These are phyloP conservation scores for Botia almorhae DNA, from an alignment of 2,797 vertebrate species.

Conservation along the genomic window DNA sequence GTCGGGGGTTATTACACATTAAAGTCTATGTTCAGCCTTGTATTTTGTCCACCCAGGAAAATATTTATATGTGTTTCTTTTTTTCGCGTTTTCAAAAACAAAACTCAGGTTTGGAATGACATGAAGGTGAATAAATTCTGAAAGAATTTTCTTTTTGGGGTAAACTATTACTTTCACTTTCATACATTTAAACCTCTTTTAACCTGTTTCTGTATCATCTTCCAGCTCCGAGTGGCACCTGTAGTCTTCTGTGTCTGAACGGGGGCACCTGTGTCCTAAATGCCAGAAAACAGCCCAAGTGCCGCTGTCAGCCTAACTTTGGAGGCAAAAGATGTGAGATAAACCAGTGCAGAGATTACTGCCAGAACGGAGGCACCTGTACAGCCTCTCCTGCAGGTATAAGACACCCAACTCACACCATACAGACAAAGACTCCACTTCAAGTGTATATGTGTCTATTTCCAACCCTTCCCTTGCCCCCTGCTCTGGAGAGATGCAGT, in stretches of 20 bases:
- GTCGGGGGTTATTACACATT: no score
- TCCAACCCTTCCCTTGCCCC: no score
- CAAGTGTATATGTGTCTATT: no score
- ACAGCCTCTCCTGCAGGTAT: slow-evolving; percentile 90
- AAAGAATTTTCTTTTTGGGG: no score
- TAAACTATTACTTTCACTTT: no score
- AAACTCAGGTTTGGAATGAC: no score
- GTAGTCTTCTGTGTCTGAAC: slow-evolving; percentile 86
- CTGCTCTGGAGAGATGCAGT: no score
- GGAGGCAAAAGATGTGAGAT: slow-evolving; percentile 89
- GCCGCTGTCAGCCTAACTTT: slow-evolving; percentile 93
- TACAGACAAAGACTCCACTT: background rate
- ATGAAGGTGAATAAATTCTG: no score
- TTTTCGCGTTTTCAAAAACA: no score
- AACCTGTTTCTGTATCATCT: accelerated
- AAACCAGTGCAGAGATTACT: slow-evolving; percentile 92
- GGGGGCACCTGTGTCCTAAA: slow-evolving; percentile 96
- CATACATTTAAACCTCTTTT: background rate
- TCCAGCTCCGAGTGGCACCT: slow-evolving; percentile 76
- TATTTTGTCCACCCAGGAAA: no score
- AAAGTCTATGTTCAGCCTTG: no score
- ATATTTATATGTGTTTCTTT: no score
- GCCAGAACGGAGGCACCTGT: slow-evolving; percentile 93
- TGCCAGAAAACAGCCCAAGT: slow-evolving; percentile 91
- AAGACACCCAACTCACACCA: background rate